phyloP scores from a whole-genome alignment of 1,140 invertebrate species.

The Tachypleus tridentatus region DNA sequence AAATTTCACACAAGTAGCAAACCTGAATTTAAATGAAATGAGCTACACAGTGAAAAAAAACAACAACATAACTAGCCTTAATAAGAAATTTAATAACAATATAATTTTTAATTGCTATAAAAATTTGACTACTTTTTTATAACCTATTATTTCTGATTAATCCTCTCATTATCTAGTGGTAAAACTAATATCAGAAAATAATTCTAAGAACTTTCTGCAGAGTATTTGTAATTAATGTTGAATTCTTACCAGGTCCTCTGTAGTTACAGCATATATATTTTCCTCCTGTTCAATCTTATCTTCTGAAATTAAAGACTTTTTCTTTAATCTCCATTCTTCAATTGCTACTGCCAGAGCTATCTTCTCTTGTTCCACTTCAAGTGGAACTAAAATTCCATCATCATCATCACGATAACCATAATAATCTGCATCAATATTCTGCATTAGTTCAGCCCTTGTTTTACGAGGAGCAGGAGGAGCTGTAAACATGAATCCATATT shows the following conservation, averaged over 20 bases:
- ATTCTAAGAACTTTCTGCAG: no score
- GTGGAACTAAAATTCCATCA: conserved; percentile 81
- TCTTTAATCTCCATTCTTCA: conserved; percentile 37
- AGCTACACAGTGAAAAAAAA: no score
- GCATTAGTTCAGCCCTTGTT: conserved; percentile 92
- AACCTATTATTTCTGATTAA: no score
- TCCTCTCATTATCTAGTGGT: no score
- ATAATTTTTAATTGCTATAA: neutral
- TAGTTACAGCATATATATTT: conserved; percentile 11
- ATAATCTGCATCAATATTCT: conserved; percentile 95
- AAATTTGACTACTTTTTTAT: neutral
- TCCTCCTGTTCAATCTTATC: conserved; percentile 7
- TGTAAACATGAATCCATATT: conserved; percentile 1
- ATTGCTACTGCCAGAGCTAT: conserved; percentile 36
- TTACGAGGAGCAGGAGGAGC: conserved; percentile 71
- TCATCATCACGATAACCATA: conserved; percentile 98
- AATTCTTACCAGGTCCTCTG: conserved; percentile 1
- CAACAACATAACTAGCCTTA: no score
- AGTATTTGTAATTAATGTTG: no score
- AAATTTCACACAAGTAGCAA: no score
- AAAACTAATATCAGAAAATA: no score
- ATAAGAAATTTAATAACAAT: neutral
- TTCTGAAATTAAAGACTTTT: conserved; percentile 26
- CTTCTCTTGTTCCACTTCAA: conserved; percentile 72
- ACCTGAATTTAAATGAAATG: no score